phyloP scores from a whole-genome alignment of 2,797 vertebrate species.

The Eidolon dupreanum region DNA sequence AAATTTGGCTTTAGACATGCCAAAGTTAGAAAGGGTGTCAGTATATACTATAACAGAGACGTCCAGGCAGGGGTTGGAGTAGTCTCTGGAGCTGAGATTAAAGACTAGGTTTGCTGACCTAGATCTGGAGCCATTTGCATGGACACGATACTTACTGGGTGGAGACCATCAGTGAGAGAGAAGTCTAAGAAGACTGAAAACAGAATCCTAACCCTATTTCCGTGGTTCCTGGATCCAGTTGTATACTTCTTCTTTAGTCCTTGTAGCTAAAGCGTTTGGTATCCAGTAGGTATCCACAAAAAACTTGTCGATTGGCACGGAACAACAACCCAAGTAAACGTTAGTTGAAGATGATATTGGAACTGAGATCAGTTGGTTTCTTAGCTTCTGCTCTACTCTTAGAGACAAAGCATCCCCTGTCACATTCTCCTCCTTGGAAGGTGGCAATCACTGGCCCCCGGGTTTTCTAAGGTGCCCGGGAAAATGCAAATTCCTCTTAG shows the following conservation, averaged over 20 bases:
- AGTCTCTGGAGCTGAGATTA: neutral
- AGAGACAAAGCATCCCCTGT: neutral
- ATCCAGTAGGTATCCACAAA: neutral
- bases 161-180: neutral
- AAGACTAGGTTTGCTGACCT: neutral
- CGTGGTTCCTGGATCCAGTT: neutral
- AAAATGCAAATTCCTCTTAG: neutral
- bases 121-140: neutral
- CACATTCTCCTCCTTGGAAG: neutral
- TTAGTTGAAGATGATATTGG: neutral
- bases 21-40: neutral
- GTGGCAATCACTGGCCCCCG: neutral
- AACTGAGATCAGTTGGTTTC: neutral
- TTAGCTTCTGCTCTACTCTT: neutral
- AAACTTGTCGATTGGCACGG: neutral
- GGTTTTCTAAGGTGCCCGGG: neutral
- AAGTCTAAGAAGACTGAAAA: neutral
- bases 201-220: neutral
- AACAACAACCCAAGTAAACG: neutral
- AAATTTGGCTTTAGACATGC: neutral
- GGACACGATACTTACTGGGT: neutral
- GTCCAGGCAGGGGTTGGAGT: neutral
- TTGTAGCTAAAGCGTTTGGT: neutral
- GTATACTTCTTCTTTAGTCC: neutral
- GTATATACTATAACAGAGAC: neutral